A percentile compares a stretch with the other conserved stretches of the same genome.
Evolutionary conservation across 2,888 invertebrate species (phyloP).

Genomic region (Cheilosia urbana): DNA sequence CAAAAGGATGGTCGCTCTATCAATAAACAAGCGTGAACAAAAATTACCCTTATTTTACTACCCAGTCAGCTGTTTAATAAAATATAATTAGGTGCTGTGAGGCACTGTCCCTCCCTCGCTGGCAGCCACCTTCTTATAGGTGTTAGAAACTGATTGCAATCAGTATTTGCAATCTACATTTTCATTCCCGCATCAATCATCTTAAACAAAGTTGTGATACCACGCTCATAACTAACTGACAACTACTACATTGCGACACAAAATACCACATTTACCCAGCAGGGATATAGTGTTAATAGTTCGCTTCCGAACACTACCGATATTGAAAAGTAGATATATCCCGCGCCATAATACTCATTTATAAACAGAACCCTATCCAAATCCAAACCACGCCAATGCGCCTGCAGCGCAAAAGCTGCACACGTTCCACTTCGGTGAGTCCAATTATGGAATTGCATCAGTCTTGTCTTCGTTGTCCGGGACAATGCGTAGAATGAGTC

Average conservation of each 20-base stretch:
- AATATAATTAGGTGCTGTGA: too few relatives aligned
- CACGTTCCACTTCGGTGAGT: slow-evolving; percentile 72
- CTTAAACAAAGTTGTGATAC: not conserved
- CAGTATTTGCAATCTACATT: too few relatives aligned
- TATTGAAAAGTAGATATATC: slow-evolving; percentile 34
- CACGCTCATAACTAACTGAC: slow-evolving; percentile 8
- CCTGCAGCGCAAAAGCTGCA: slow-evolving; percentile 60
- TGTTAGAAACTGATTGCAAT: too few relatives aligned
- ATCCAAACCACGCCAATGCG: slow-evolving; percentile 52
- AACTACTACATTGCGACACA: slow-evolving; percentile 6
- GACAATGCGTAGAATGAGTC: slow-evolving; percentile 70
- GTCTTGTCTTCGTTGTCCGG: slow-evolving; percentile 46
- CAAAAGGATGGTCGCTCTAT: too few relatives aligned
- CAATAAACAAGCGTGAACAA: too few relatives aligned
- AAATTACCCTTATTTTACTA: too few relatives aligned
- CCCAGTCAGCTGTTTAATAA: too few relatives aligned
- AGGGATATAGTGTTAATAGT: slow-evolving; percentile 24
- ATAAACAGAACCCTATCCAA: slow-evolving; percentile 26
- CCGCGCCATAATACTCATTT: slow-evolving; percentile 9
- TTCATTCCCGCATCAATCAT: too few relatives aligned
- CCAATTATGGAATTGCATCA: slow-evolving; percentile 74
- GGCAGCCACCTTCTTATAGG: too few relatives aligned
- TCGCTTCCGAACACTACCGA: slow-evolving; percentile 6
- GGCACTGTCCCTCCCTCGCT: too few relatives aligned
- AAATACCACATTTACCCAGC: slow-evolving; percentile 7